phyloP scores from a whole-genome alignment of 2,888 invertebrate genomes.

The Ptilodon capucinus region DNA sequence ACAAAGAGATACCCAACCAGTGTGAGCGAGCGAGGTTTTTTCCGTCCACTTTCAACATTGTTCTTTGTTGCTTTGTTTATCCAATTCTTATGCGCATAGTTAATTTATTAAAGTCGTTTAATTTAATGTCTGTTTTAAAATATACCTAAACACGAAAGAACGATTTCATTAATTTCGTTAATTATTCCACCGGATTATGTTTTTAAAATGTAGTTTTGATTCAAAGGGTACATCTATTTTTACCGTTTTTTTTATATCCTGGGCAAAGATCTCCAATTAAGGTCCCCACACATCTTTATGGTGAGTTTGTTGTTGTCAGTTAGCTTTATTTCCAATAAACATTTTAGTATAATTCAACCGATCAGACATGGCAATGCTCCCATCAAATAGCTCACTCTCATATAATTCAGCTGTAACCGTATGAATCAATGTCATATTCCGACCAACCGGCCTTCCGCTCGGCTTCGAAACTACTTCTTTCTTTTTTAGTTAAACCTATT shows the following conservation, averaged over 20 bases:
- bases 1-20: slow-evolving; percentile 55
- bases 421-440: slow-evolving; percentile 68
- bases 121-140: slow-evolving; percentile 36
- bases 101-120: slow-evolving; percentile 47
- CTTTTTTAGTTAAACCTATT: slow-evolving; percentile 69
- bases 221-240: no score
- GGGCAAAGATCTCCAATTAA: no score
- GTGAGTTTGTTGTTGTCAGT: no score
- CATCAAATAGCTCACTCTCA: no score
- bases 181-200: background rate
- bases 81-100: slow-evolving; percentile 52
- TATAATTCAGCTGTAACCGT: no score
- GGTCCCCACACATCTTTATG: no score
- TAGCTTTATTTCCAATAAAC: no score
- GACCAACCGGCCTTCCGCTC: slow-evolving; percentile 51
- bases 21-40: slow-evolving; percentile 45
- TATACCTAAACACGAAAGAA: slow-evolving; percentile 16
- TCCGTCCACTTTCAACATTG: slow-evolving; percentile 38
- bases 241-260: no score
- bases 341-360: no score
- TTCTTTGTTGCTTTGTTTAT: slow-evolving; percentile 47
- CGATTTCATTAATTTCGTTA: background rate
- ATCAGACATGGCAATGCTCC: no score
- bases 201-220: no score
- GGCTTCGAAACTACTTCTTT: slow-evolving; percentile 65